Conservation (phyloP, 2,888 invertebrate genomes). For the Alloplasta piceator region DNA sequence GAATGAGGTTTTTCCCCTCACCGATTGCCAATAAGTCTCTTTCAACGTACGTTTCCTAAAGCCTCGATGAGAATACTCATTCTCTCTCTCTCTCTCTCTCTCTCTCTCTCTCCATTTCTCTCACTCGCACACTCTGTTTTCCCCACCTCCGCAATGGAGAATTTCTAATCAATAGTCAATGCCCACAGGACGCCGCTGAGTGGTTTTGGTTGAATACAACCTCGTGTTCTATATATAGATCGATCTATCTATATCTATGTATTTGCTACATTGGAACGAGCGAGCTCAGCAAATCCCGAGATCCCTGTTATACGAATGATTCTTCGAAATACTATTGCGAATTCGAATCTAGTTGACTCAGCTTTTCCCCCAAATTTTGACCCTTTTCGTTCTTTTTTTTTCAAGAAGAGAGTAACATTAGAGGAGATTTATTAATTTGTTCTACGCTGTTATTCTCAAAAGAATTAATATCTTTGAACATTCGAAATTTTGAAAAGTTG, state of each 20-base stretch:
- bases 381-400: too few relatives aligned
- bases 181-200: constrained; percentile 68
- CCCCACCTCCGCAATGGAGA: constrained; percentile 48
- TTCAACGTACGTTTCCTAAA: constrained; percentile 54
- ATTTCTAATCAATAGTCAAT: constrained; percentile 72
- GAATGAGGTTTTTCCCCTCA: constrained; percentile 57
- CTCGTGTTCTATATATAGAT: constrained; percentile 26
- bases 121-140: neutral
- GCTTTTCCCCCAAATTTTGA: too few relatives aligned
- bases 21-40: constrained; percentile 71
- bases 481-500: too few relatives aligned
- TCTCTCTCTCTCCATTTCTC: neutral
- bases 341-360: too few relatives aligned
- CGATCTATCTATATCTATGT: neutral
- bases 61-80: constrained; percentile 54
- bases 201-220: constrained; percentile 62
- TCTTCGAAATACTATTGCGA: too few relatives aligned
- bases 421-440: too few relatives aligned
- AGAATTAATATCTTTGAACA: too few relatives aligned
- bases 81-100: constrained; percentile 16
- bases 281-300: constrained; percentile 33
- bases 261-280: constrained; percentile 6
- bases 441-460: too few relatives aligned
- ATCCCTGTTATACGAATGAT: neutral
- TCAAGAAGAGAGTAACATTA: too few relatives aligned